Conservation (phyloP, 2,888 invertebrate species). For the Dynastes hyllus region DNA sequence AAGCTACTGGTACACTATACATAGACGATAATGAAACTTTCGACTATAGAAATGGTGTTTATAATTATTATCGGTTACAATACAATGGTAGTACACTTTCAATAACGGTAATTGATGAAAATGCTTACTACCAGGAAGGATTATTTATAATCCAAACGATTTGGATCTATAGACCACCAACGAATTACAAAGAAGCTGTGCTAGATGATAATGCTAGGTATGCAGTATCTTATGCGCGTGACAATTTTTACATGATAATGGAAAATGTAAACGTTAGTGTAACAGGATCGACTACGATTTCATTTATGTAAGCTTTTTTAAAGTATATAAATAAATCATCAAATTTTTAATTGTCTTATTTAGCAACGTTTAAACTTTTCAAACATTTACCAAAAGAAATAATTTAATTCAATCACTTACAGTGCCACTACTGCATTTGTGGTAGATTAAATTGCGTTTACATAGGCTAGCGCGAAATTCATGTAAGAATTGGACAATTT, state of each 20-base stretch:
- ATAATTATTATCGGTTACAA: slow-evolving; percentile 77
- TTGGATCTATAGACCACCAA: slow-evolving; percentile 13
- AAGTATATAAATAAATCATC: not conserved
- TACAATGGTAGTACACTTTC: slow-evolving; percentile 73
- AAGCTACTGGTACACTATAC: slow-evolving; percentile 86
- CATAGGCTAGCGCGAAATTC: no score
- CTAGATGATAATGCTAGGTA: not conserved
- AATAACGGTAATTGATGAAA: slow-evolving; percentile 18
- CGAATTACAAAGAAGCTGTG: slow-evolving; percentile 14
- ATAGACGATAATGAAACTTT: slow-evolving; percentile 92
- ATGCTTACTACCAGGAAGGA: not conserved
- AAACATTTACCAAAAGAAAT: no score
- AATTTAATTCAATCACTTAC: no score
- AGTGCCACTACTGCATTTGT: no score
- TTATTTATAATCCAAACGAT: not conserved
- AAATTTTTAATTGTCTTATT: not conserved
- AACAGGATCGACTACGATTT: slow-evolving; percentile 9
- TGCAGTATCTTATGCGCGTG: not conserved
- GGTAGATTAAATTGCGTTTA: no score
- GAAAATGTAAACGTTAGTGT: slow-evolving; percentile 21
- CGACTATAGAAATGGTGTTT: slow-evolving; percentile 82
- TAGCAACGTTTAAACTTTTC: not conserved
- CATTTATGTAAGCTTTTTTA: slow-evolving; percentile 15
- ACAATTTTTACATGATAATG: slow-evolving; percentile 15
- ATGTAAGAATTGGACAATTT: no score